Conservation (phyloP, 2,113 vertebrate species). For the Bujurquina vittata region DNA sequence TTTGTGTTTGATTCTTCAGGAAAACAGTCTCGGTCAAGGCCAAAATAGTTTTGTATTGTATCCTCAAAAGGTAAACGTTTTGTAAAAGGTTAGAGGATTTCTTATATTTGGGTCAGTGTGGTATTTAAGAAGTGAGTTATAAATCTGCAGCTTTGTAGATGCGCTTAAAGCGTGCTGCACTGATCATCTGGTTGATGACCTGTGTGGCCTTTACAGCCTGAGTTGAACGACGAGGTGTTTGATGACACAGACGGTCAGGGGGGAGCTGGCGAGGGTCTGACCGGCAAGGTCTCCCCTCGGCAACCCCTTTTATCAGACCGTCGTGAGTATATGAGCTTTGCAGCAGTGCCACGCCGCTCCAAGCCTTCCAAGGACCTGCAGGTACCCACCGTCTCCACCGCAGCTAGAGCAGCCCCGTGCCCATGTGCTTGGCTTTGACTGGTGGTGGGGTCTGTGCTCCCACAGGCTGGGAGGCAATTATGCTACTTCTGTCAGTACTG, state of each 20-base stretch:
- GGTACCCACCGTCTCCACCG: conserved; percentile 72
- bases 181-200: conserved; percentile 33
- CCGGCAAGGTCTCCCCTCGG: conserved; percentile 40
- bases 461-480: background rate
- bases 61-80: background rate
- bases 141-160: background rate
- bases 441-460: conserved; percentile 34
- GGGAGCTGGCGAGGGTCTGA: conserved; percentile 24
- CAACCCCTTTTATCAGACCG: conserved; percentile 69
- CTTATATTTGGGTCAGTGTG: background rate
- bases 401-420: background rate
- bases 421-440: conserved; percentile 35
- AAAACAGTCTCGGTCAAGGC: background rate
- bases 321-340: conserved; percentile 79
- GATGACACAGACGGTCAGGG: conserved; percentile 65
- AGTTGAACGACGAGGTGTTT: conserved; percentile 81
- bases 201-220: conserved; percentile 79
- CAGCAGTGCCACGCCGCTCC: conserved; percentile 80
- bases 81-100: background rate
- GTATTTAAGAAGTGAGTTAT: background rate
- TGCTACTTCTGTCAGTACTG: conserved; percentile 18
- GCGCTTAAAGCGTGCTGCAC: background rate
- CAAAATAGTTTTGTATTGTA: background rate
- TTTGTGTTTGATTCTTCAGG: too few relatives aligned
- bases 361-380: conserved; percentile 74